Percentiles rank a stretch among this genome's conserved stretches.
Evolutionary conservation across 2,888 invertebrate species (phyloP).

Genomic region (Agonopterix arenella): DNA sequence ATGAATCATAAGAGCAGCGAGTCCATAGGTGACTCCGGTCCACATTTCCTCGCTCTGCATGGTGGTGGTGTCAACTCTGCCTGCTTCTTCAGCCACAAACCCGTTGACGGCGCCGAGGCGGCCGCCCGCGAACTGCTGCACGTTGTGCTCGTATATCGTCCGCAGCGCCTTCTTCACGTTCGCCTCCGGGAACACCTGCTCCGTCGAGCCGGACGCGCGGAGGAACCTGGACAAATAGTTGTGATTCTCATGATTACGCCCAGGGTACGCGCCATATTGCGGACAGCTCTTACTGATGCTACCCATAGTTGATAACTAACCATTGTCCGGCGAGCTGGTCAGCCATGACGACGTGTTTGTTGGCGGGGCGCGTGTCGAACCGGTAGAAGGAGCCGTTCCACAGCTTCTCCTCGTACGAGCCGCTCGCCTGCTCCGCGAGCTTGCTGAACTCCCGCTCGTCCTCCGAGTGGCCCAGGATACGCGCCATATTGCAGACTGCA

Average conservation of each 20-base stretch:
- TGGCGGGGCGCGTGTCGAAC: slow-evolving; percentile 84
- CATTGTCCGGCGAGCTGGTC: slow-evolving; percentile 96
- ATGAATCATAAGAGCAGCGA: slow-evolving; percentile 90
- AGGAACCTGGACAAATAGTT: slow-evolving; percentile 41
- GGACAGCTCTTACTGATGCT: too few species aligned
- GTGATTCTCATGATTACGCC: too few species aligned
- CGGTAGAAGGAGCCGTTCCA: slow-evolving; percentile 88
- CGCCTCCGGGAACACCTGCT: slow-evolving; percentile 84
- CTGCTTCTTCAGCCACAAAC: slow-evolving; percentile 77
- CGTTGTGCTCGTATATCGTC: slow-evolving; percentile 90
- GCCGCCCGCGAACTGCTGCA: slow-evolving; percentile 86
- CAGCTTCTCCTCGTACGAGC: slow-evolving; percentile 82
- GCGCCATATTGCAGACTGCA: slow-evolving; percentile 82
- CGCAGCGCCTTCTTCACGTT: slow-evolving; percentile 84
- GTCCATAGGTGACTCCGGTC: slow-evolving; percentile 92
- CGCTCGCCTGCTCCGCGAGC: slow-evolving; percentile 80
- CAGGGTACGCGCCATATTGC: too few species aligned
- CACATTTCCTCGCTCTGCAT: slow-evolving; percentile 96
- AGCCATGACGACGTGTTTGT: slow-evolving; percentile 89
- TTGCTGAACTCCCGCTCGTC: slow-evolving; percentile 79
- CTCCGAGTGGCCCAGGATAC: slow-evolving; percentile 75
- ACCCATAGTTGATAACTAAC: slow-evolving; percentile 46
- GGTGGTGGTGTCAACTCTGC: slow-evolving; percentile 80
- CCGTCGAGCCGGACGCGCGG: slow-evolving; percentile 51
- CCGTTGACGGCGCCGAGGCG: slow-evolving; percentile 95